These are phyloP conservation scores for Cyprinodon variegatus DNA, from an alignment of 2,113 vertebrate species.

Conservation along the genomic window DNA sequence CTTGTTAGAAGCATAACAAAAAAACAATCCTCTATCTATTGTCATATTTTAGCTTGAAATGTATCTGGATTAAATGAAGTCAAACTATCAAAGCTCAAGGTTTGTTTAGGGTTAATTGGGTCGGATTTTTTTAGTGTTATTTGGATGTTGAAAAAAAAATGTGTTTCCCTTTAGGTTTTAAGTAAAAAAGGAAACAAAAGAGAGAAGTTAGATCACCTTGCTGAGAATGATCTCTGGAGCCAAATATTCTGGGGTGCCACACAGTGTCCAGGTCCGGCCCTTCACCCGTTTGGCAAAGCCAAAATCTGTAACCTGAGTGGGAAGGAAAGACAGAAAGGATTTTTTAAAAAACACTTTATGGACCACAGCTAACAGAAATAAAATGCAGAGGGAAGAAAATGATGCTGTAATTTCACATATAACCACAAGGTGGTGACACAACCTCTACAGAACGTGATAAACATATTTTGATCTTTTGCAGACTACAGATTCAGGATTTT, in stretches of 20 bases:
- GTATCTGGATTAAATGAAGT: too few species aligned
- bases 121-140: too few species aligned
- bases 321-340: not conserved
- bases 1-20: not conserved
- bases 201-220: conserved; percentile 76
- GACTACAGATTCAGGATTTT: not conserved
- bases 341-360: not conserved
- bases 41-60: too few species aligned
- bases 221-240: conserved; percentile 94
- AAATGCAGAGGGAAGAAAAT: not conserved
- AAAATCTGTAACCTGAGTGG: conserved; percentile 89
- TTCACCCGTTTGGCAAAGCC: conserved; percentile 94
- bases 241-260: conserved; percentile 92
- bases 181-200: not conserved
- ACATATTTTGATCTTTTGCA: not conserved
- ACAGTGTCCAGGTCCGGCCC: conserved; percentile 93
- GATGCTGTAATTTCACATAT: conserved; percentile 3
- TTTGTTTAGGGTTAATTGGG: too few species aligned
- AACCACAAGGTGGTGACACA: conserved; percentile 38
- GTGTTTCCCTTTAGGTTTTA: not conserved
- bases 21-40: not conserved
- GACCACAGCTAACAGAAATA: not conserved
- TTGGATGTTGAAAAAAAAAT: not conserved
- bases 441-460: not conserved
- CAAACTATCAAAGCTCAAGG: too few species aligned